phyloP scores from a whole-genome alignment of 2,113 vertebrate species.

The Ramphastos sulfuratus region DNA sequence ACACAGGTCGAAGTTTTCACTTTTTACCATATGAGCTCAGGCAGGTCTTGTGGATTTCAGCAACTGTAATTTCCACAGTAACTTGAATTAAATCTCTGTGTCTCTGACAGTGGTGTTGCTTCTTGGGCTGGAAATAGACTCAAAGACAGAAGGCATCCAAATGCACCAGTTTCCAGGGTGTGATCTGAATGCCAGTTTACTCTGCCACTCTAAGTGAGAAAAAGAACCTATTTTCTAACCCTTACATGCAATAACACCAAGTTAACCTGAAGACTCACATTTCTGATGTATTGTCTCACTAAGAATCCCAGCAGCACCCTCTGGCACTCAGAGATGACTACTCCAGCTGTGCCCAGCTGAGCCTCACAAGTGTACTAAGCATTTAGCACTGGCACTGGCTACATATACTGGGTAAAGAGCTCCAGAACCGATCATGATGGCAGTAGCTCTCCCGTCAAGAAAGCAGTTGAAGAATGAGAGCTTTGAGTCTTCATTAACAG shows the following conservation, averaged over 20 bases:
- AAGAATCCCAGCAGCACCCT: not conserved
- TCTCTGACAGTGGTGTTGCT: not conserved
- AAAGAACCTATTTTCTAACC: not conserved
- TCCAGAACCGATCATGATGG: not conserved
- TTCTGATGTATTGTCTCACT: not conserved
- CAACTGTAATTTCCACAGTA: not conserved
- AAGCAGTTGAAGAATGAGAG: not conserved
- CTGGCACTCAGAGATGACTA: not conserved
- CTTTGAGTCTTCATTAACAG: not conserved
- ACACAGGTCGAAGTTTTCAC: not conserved
- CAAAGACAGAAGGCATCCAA: not conserved
- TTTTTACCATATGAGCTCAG: not conserved
- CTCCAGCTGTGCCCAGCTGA: not conserved
- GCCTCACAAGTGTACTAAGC: not conserved
- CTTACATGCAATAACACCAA: not conserved
- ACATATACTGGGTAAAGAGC: not conserved
- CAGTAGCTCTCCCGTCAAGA: not conserved
- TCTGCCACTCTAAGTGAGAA: not conserved
- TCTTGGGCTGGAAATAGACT: not conserved
- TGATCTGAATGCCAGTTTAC: not conserved
- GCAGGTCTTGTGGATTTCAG: not conserved
- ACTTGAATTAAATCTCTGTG: not conserved
- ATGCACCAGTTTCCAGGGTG: not conserved
- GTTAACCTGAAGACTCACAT: not conserved
- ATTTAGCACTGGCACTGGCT: not conserved